phyloP scores from a whole-genome alignment of 2,888 invertebrate genomes.

The Acleris emargana region DNA sequence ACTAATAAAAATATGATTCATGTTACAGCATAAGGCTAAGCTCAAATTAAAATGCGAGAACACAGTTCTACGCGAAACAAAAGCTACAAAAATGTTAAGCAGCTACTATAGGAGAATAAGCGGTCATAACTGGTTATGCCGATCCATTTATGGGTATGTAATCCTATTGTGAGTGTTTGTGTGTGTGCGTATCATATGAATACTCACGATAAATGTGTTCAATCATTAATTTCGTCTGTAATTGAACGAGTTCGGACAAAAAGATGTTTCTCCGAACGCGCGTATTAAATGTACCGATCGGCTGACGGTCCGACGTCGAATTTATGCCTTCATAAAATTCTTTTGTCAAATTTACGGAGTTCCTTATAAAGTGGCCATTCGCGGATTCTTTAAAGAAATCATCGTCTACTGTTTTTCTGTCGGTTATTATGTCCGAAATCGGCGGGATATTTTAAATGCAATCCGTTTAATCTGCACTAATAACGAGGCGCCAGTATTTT shows the following conservation, averaged over 20 bases:
- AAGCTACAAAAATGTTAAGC: slow-evolving; percentile 76
- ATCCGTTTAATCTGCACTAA: slow-evolving; percentile 20
- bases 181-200: slow-evolving; percentile 44
- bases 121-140: slow-evolving; percentile 77
- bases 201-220: slow-evolving; percentile 71
- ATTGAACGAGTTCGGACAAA: slow-evolving; percentile 74
- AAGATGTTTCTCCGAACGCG: slow-evolving; percentile 74
- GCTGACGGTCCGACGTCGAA: slow-evolving; percentile 61
- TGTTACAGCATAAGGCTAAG: slow-evolving; percentile 50
- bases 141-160: slow-evolving; percentile 75
- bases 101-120: slow-evolving; percentile 67
- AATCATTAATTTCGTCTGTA: slow-evolving; percentile 81
- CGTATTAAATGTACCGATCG: slow-evolving; percentile 71
- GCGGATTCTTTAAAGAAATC: slow-evolving; percentile 77
- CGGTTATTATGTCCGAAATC: slow-evolving; percentile 65
- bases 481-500: neutral
- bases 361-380: slow-evolving; percentile 65
- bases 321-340: slow-evolving; percentile 82
- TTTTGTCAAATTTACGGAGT: slow-evolving; percentile 81
- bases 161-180: slow-evolving; percentile 73
- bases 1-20: slow-evolving; percentile 35
- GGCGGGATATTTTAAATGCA: slow-evolving; percentile 37
- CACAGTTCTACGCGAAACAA: slow-evolving; percentile 74
- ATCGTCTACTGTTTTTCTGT: slow-evolving; percentile 69
- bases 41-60: slow-evolving; percentile 77